Evolutionary conservation across 2,113 vertebrate genomes (phyloP).

Genomic region (Numenius arquata): DNA sequence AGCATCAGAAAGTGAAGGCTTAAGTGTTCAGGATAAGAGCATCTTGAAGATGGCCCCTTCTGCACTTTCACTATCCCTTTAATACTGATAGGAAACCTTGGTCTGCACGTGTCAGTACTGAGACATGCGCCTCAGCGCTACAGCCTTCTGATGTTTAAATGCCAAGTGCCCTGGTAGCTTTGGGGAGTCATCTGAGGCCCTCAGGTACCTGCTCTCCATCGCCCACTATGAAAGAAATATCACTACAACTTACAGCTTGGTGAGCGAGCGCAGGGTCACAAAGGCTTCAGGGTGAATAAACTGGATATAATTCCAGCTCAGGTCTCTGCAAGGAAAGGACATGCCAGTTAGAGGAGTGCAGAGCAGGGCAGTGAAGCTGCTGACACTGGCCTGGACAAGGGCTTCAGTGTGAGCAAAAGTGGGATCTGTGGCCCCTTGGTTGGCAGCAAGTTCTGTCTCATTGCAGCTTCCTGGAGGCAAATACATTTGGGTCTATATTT

Average conservation of each 20-base stretch:
- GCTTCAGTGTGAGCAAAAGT: background rate
- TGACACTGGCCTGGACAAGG: background rate
- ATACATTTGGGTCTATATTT: background rate
- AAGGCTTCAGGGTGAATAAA: slow-evolving; percentile 91
- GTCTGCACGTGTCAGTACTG: background rate
- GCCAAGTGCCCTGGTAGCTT: background rate
- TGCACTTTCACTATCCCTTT: background rate
- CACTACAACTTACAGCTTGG: slow-evolving; percentile 87
- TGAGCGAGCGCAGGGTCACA: slow-evolving; percentile 81
- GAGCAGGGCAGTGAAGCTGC: background rate
- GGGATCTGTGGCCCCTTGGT: background rate
- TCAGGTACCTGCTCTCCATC: background rate
- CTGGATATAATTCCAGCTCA: slow-evolving; percentile 89
- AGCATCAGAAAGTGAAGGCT: background rate
- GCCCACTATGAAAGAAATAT: background rate
- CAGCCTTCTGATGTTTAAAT: background rate
- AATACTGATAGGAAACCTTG: background rate
- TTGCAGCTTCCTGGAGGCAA: background rate
- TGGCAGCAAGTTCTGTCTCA: background rate
- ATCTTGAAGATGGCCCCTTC: background rate
- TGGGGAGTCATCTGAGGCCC: background rate
- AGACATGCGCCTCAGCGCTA: background rate
- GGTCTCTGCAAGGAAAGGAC: slow-evolving; percentile 79
- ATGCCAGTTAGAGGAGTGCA: background rate
- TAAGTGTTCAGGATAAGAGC: background rate